Conservation (phyloP, 23 tunicate species). For the Ascidia mentula region DNA sequence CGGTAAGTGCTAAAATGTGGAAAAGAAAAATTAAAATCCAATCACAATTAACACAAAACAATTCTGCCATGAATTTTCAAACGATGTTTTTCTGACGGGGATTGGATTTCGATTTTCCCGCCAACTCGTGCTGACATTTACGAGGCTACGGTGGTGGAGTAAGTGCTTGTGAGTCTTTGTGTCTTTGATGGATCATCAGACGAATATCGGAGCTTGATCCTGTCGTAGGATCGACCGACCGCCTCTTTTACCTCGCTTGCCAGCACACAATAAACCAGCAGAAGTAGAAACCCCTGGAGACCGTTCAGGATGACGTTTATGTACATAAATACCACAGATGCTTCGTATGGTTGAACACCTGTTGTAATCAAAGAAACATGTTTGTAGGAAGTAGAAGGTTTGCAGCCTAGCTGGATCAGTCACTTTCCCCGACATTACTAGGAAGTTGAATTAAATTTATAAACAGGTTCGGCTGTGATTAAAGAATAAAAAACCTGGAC, state of each 20-base stretch:
- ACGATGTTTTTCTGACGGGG: no score
- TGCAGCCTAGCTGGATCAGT: no score
- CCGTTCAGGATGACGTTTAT: conserved; percentile 40
- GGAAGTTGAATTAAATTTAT: no score
- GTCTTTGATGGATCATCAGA: neutral
- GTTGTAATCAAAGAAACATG: no score
- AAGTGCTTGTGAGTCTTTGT: neutral
- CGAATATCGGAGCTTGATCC: neutral
- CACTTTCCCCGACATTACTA: no score
- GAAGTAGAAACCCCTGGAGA: conserved; percentile 35
- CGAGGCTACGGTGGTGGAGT: neutral
- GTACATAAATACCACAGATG: conserved; percentile 39
- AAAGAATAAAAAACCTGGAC: neutral
- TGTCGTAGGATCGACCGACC: neutral
- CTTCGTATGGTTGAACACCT: conserved; percentile 16
- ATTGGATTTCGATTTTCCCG: neutral
- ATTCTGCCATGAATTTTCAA: no score
- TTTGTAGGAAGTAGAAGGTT: no score
- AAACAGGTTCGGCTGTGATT: neutral
- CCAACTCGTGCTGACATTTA: neutral
- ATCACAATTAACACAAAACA: no score
- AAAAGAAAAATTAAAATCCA: no score
- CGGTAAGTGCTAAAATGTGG: no score
- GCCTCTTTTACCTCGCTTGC: conserved; percentile 39
- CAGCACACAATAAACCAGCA: conserved; percentile 40